These are phyloP conservation scores for Epinephelus fuscoguttatus DNA, from an alignment of 2,113 vertebrate genomes.

Conservation along the genomic window DNA sequence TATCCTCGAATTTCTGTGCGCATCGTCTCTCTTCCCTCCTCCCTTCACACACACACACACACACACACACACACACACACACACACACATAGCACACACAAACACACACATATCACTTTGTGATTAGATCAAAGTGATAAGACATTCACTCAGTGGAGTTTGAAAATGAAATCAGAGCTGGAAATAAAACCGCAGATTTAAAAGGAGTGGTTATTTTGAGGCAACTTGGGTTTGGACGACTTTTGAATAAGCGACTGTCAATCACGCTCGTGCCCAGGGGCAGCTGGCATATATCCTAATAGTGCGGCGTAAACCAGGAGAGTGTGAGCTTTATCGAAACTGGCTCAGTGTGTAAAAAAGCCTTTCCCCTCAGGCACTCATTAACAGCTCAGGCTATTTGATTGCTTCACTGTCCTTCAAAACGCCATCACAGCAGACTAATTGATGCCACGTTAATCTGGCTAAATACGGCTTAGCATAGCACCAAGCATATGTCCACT, in stretches of 20 bases:
- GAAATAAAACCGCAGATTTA: conserved; percentile 46
- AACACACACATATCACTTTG: conserved; percentile 60
- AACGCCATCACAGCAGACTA: conserved; percentile 63
- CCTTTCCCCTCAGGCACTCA: conserved; percentile 56
- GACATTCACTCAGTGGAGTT: conserved; percentile 57
- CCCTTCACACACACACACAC: conserved; percentile 50
- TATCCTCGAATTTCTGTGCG: conserved; percentile 97
- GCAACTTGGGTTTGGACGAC: conserved; percentile 77
- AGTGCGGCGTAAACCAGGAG: conserved; percentile 20
- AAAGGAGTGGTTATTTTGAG: conserved; percentile 73
- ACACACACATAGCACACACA: conserved; percentile 16
- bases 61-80: conserved; percentile 42
- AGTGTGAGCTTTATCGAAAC: conserved; percentile 30
- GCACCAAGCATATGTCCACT: conserved; percentile 70
- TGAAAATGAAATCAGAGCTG: conserved; percentile 54
- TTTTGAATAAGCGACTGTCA: conserved; percentile 60
- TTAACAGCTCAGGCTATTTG: conserved; percentile 66
- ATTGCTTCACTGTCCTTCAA: conserved; percentile 77
- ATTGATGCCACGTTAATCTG: conserved; percentile 75
- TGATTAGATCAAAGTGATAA: conserved; percentile 75
- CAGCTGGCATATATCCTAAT: conserved; percentile 38
- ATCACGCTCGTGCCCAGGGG: conserved; percentile 43
- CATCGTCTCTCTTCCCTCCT: conserved; percentile 77
- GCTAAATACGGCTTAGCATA: conserved; percentile 61
- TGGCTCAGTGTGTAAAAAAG: conserved; percentile 52